Conservation (phyloP, 2,113 vertebrate genomes). For the Nansenia antarctica region DNA sequence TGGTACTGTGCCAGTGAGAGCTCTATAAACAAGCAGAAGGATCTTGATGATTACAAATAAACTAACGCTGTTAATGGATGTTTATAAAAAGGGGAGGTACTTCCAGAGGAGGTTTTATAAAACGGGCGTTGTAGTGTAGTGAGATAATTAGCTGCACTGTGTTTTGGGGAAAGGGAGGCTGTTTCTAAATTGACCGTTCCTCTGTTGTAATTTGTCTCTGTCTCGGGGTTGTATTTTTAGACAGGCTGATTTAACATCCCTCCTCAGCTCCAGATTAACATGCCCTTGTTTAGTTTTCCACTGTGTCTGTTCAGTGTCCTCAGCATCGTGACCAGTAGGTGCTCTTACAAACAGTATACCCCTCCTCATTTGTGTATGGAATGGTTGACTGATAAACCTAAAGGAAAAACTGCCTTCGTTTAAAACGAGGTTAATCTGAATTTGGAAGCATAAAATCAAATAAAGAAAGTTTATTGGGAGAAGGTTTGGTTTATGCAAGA, state of each 20-base stretch:
- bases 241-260: conserved; percentile 7
- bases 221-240: conserved; percentile 4
- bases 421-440: too few relatives aligned
- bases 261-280: conserved; percentile 7
- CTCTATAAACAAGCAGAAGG: too few relatives aligned
- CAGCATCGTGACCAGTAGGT: neutral
- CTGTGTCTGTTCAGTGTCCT: conserved; percentile 29
- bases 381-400: too few relatives aligned
- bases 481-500: neutral
- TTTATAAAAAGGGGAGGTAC: too few relatives aligned
- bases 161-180: neutral
- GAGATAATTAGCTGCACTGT: neutral
- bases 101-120: too few relatives aligned
- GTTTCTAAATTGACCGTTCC: neutral
- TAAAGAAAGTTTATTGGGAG: too few relatives aligned
- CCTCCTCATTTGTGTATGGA: too few relatives aligned
- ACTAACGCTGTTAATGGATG: too few relatives aligned
- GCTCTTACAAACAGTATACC: conserved; percentile 1
- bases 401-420: too few relatives aligned
- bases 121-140: neutral
- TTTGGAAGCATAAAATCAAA: too few relatives aligned
- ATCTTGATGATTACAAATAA: too few relatives aligned
- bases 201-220: neutral
- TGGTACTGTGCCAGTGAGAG: too few relatives aligned
- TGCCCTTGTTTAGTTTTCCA: conserved; percentile 7